Evolutionary conservation across 2,113 vertebrate genomes (phyloP), one percentile per base, ranked within the genome.

Genomic region (Labeo catla): DNA sequence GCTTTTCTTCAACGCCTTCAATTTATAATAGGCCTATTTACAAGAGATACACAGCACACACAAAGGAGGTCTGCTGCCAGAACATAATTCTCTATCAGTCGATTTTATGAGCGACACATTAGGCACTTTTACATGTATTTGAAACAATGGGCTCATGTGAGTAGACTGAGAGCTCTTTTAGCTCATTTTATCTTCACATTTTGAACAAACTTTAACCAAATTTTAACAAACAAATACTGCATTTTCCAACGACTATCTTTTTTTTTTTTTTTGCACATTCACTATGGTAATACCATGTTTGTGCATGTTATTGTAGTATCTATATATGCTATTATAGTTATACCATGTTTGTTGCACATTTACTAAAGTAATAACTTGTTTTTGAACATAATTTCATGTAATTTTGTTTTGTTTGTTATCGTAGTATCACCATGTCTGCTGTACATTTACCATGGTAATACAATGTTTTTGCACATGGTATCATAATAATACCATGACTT

Each of bases 11-110:
- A 80, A 23, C 66, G 45, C 83, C 76, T 87, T 83, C 76, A 80
- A 89, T 72, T 88, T 88, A 87, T 86, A 87, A 87, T 80, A 86
- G 85, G 72, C 78, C 73, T 70, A 84, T 81, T 89, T 85, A 80
- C 86, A 68, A 54, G 21, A 73, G 76, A 85, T 34, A 88, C 45
- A 78, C 84, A 68, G 13, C 36, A 39, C 59, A 68, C 81, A 76
- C 81, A 76, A 86, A 78, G 23, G 85, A 59, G 74, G 36, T 84
- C 45, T 59, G 57, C 79, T 79, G 84, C 45, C 72, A 52, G 76
- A 82, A 83, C 65, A 52, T 73, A 52, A 78, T 72, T 87, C 68
- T 77, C 45, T 77, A 85, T 78, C 50, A 73, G 76, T 66, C n/a
- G 83, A 83, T 81, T 87, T 89, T 84, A 84, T 83, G 86, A 83